Percentiles rank a stretch among this genome's conserved stretches.
These are phyloP conservation scores for Bombus sylvicola DNA, from an alignment of 1,140 invertebrate species.

Conservation along the genomic window DNA sequence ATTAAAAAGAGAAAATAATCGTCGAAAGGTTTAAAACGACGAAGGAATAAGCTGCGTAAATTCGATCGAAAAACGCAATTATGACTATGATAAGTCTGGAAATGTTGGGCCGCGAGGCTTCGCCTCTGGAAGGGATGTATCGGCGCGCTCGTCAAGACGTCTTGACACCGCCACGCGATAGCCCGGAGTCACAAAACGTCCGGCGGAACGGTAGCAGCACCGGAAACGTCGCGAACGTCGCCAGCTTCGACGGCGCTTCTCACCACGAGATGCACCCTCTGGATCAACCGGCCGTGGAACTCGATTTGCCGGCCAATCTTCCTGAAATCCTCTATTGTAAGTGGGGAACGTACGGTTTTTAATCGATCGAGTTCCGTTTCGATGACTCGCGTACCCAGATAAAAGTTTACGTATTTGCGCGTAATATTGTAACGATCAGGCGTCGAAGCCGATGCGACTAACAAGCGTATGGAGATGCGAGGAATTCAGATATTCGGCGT, in stretches of 20 bases:
- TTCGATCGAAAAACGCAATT: neutral
- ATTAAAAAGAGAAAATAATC: fast-evolving
- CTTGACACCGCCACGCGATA: constrained; percentile 79
- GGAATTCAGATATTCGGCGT: too few species aligned
- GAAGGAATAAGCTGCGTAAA: neutral
- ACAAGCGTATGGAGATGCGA: too few species aligned
- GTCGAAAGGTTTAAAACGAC: too few species aligned
- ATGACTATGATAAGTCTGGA: constrained; percentile 70
- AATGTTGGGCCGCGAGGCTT: constrained; percentile 73
- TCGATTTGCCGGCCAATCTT: constrained; percentile 80
- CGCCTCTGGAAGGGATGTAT: constrained; percentile 70
- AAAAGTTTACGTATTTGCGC: too few species aligned
- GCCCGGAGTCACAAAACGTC: constrained; percentile 74
- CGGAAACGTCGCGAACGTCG: constrained; percentile 30
- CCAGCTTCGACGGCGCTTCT: constrained; percentile 48
- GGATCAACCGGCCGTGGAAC: constrained; percentile 82
- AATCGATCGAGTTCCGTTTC: too few species aligned
- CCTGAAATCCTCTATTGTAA: constrained; percentile 90
- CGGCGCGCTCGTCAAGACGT: constrained; percentile 71
- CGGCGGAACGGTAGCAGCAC: constrained; percentile 38
- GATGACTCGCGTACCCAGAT: too few species aligned
- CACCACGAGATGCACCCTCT: constrained; percentile 81
- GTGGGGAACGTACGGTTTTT: constrained; percentile 69
- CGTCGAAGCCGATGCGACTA: too few species aligned
- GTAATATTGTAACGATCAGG: fast-evolving